Evolutionary conservation across 1,140 invertebrate genomes (phyloP), one percentile per base, ranked within the genome.

Genomic region (Temnothorax curvispinosus): DNA sequence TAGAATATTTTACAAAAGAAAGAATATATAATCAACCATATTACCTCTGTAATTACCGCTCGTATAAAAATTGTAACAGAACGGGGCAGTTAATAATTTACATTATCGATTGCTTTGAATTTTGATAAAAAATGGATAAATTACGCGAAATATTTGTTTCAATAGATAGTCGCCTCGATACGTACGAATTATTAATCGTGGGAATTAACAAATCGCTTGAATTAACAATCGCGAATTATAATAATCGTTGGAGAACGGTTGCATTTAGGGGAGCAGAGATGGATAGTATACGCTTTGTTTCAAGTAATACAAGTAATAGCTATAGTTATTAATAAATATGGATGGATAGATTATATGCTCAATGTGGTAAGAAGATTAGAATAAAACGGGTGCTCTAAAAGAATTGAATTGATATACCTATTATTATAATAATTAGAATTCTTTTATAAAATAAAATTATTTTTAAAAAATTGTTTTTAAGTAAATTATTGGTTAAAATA

Each of bases 221-320:
- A 69, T 69, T 69, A 41, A 69, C 65, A 69, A 69, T 69, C 41
- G 21, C 65, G 65, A 69, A 69, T 69, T 69, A 69, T 69, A 69
- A 69, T 69, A 69, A 69, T 50, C 13, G 21, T 32, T 32, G 21
- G 65, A 32, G 41, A 69, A 69, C 21, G 41, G 50, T 69, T 47
- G 13, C 11, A 47, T 69, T 50, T 69, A 8, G 21, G 41, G 13
- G 13, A 15, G 8, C 6, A 9, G 41, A 9, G 18, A 54, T 69
- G 41, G 21, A 27, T 47, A 47, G 47, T 69, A 47, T 65, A 15
- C 11, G 15, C 35, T 65, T 9, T 67, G 21, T 69, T 50, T 67
- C 9, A 35, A 67, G 13, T 27, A 50, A 69, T 69, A 27, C 50
- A 69, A 69, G 7, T 27, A 27, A 27, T 27, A 27, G 27, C 27